A percentile compares a stretch with the other conserved stretches of the same genome.
phyloP scores from a whole-genome alignment of 2,797 vertebrate species.

The Hapalemur alaotrensis region DNA sequence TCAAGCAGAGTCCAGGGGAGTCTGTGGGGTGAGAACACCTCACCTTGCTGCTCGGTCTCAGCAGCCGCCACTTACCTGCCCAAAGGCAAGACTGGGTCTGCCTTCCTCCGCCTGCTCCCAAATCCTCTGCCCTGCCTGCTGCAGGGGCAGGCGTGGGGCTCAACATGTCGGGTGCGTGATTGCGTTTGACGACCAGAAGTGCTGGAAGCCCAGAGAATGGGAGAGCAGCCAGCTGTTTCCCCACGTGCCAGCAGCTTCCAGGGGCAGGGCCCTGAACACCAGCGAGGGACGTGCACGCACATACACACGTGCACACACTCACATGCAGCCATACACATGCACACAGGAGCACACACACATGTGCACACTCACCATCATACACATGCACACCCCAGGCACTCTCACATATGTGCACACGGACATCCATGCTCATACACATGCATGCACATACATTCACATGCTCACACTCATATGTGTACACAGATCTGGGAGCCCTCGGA shows the following conservation, averaged over 20 bases:
- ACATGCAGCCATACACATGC: neutral
- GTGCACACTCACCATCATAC: too few species aligned
- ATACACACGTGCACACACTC: neutral
- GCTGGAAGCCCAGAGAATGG: neutral
- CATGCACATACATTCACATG: neutral
- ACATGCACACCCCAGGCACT: neutral
- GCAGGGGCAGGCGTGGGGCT: accelerated
- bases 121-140: accelerated
- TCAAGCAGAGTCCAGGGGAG: too few species aligned
- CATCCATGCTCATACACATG: accelerated
- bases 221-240: neutral
- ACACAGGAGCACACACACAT: neutral
- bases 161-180: accelerated
- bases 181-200: accelerated
- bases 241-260: neutral
- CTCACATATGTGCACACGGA: too few species aligned
- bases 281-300: accelerated
- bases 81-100: accelerated
- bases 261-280: neutral
- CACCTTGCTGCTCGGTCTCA: accelerated
- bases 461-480: neutral
- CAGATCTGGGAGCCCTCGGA: neutral
- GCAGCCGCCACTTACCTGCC: accelerated
- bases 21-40: accelerated
- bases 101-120: neutral